Evolutionary conservation across 2,113 vertebrate species (phyloP).

Genomic region (Junco hyemalis): DNA sequence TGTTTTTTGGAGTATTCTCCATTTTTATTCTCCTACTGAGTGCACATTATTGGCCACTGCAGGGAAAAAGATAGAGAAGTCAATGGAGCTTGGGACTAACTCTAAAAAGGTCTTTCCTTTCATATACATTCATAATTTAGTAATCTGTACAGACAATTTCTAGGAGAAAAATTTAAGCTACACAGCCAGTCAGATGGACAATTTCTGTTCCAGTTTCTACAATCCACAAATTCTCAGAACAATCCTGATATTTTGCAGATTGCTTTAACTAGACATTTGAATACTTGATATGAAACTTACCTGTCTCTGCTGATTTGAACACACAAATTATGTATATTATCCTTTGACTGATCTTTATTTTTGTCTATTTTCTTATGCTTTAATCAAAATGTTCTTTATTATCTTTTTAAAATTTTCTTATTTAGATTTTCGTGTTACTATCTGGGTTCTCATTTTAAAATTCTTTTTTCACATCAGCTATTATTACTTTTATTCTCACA

Average conservation of each 20-base stretch:
- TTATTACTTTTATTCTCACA: background rate
- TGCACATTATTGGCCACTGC: background rate
- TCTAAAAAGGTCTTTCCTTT: background rate
- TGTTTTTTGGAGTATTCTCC: background rate
- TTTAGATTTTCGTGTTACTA: background rate
- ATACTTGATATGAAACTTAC: background rate
- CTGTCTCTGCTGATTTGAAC: background rate
- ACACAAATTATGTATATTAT: background rate
- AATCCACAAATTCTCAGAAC: background rate
- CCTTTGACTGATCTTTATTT: background rate
- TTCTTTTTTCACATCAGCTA: background rate
- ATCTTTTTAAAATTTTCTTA: background rate
- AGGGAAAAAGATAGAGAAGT: background rate
- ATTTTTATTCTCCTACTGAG: background rate
- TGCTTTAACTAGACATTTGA: background rate
- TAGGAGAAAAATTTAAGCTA: background rate
- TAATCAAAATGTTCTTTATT: background rate
- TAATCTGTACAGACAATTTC: background rate
- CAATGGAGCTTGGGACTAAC: background rate
- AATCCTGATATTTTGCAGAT: background rate
- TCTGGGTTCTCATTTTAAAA: background rate
- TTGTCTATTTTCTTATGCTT: background rate
- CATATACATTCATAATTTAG: background rate
- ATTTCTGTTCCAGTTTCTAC: background rate
- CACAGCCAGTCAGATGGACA: background rate